Conservation (phyloP, 2,888 invertebrate genomes). For the Sinodicranocentrus sp. region DNA sequence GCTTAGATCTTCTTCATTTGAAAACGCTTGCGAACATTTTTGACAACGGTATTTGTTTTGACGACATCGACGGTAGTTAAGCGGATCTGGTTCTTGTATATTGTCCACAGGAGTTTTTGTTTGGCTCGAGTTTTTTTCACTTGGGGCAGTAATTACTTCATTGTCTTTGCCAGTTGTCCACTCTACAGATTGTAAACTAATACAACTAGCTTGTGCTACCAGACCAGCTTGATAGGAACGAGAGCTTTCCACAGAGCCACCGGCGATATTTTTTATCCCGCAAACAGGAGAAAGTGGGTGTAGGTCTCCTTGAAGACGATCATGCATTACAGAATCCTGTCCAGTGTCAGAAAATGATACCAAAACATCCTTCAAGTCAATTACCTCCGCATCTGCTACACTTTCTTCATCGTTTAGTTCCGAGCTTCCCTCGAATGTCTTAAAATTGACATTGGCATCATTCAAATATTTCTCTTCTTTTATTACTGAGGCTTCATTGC, state of each 20-base stretch:
- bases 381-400: background rate
- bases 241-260: too few relatives aligned
- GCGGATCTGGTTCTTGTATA: background rate
- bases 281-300: background rate
- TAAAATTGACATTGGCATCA: background rate
- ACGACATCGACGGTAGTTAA: background rate
- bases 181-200: background rate
- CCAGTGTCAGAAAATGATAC: too few relatives aligned
- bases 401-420: background rate
- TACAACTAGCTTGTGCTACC: background rate
- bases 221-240: too few relatives aligned
- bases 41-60: background rate
- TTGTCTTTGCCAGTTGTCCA: background rate
- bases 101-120: too few relatives aligned
- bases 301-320: background rate
- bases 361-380: background rate
- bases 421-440: background rate
- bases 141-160: background rate
- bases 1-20: background rate
- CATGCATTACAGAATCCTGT: background rate
- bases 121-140: too few relatives aligned
- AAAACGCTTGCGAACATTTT: background rate
- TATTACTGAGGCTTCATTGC: too few relatives aligned
- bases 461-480: too few relatives aligned
- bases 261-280: background rate